A percentile compares a stretch with the other conserved stretches of the same genome.
Conservation (phyloP, 2,797 vertebrate genomes). For the Sebastes dallii region DNA sequence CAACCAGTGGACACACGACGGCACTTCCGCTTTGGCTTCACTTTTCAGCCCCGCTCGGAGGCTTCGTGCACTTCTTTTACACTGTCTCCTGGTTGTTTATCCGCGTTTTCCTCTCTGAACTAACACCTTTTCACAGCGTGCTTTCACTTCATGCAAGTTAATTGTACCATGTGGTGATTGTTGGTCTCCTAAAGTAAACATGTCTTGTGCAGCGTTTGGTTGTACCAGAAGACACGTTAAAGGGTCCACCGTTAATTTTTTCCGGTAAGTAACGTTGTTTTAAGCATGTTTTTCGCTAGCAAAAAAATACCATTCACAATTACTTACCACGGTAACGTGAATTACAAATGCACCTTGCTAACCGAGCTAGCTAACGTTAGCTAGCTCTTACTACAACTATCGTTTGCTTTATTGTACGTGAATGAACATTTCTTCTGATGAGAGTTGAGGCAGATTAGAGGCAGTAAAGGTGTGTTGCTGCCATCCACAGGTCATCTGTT, state of each 20-base stretch:
- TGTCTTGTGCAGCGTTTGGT: not conserved
- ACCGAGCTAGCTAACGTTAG: not conserved
- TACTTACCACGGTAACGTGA: not conserved
- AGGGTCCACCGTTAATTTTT: not conserved
- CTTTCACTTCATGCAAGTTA: not conserved
- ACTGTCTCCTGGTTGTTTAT: not conserved
- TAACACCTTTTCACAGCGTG: not conserved
- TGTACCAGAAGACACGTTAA: not conserved
- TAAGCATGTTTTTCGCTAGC: not conserved
- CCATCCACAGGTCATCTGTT: not conserved
- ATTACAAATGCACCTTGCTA: not conserved
- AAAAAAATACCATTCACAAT: not conserved
- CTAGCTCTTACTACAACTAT: not conserved
- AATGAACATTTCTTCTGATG: not conserved
- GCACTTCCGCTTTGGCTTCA: conserved; percentile 2
- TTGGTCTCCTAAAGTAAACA: not conserved
- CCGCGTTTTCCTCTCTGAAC: too few relatives aligned
- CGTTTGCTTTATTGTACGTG: not conserved
- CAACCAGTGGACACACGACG: not conserved
- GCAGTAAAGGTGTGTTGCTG: not conserved
- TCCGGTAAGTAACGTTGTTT: not conserved
- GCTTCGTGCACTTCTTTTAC: not conserved
- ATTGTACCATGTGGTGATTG: not conserved
- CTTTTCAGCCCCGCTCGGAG: not conserved
- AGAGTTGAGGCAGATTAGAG: not conserved